Evolutionary conservation across 2,888 invertebrate species (phyloP), one percentile per base, ranked within the genome.

Genomic region (Aleiodes leptofemur): DNA sequence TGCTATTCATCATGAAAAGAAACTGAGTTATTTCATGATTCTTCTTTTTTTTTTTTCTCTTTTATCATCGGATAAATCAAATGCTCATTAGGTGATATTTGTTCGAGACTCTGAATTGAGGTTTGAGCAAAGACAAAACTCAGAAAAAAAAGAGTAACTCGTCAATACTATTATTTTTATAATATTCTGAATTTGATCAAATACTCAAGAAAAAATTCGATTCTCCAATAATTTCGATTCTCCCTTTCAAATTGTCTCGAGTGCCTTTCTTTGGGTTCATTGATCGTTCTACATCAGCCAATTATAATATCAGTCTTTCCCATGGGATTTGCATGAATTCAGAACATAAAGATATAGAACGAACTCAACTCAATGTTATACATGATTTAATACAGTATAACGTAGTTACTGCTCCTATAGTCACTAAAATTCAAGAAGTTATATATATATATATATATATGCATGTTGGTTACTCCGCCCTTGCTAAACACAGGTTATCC

Each of bases 401-500:
- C 43, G 43, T 51, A 31, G 51, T 2, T 50, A 51, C 51, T 51
- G 68, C 43, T 7, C 43, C 43, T 43, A 43, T 43, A 43, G 43
- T 43, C 43, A 51, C 51, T 68, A 14, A 68, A 68, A 51, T 68
- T 16, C 61, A 29, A 66, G 50, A 50, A 50, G 23, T 13, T 29
- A 48, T 66, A 66, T 48, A 23, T 23, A 23, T 23, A 23, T 23
- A 23, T 23, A 23, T 23, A 23, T 23, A 23, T n/a, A 66, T 66
- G 11, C 66, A 34, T 34, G n/a, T 8, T 31, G 6, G 43, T 34
- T 51, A 79, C 80, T n/a, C n/a, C 81, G 77, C 80, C 75, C 78
- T 76, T 79, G 82, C 81, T 88, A 88, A 88, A 87, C 83, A 88
- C 85, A 87, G 88, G 88, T 85, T 88, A 85, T 83, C 82, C 82